These are phyloP conservation scores for Caenorhabditis latens DNA, from an alignment of 1,140 invertebrate genomes.

Conservation along the genomic window DNA sequence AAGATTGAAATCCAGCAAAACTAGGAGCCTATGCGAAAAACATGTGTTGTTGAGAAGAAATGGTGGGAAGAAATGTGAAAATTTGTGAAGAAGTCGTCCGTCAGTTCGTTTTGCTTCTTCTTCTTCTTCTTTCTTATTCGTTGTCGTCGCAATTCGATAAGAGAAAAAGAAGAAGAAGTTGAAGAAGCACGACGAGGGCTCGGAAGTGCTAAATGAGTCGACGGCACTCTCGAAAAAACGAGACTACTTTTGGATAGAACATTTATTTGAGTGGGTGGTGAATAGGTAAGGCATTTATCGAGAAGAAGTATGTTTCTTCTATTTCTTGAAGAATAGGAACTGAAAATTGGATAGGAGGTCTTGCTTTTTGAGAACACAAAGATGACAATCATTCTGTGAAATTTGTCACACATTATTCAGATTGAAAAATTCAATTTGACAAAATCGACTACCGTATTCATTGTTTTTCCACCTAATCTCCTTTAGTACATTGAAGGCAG, in stretches of 20 bases:
- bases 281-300: too few relatives aligned
- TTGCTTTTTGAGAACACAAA: too few relatives aligned
- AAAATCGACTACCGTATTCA: too few relatives aligned
- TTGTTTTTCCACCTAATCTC: too few relatives aligned
- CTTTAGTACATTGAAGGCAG: background rate
- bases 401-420: too few relatives aligned
- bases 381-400: too few relatives aligned
- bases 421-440: too few relatives aligned
- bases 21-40: background rate
- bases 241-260: background rate
- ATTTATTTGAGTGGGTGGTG: background rate
- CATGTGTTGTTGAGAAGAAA: background rate
- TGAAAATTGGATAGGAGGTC: too few relatives aligned
- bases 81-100: slow-evolving; percentile 40
- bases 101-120: slow-evolving; percentile 24
- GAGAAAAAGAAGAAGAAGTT: background rate
- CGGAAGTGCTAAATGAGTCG: slow-evolving; percentile 33
- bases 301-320: too few relatives aligned
- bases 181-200: slow-evolving; percentile 28
- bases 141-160: slow-evolving; percentile 46
- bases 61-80: slow-evolving; percentile 3
- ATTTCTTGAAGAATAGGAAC: too few relatives aligned
- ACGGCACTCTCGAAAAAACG: background rate
- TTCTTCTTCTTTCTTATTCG: background rate
- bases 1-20: background rate